These are phyloP conservation scores for Amphiura filiformis DNA, from an alignment of 35 echinoderm and acorn worm genomes.

Conservation along the genomic window DNA sequence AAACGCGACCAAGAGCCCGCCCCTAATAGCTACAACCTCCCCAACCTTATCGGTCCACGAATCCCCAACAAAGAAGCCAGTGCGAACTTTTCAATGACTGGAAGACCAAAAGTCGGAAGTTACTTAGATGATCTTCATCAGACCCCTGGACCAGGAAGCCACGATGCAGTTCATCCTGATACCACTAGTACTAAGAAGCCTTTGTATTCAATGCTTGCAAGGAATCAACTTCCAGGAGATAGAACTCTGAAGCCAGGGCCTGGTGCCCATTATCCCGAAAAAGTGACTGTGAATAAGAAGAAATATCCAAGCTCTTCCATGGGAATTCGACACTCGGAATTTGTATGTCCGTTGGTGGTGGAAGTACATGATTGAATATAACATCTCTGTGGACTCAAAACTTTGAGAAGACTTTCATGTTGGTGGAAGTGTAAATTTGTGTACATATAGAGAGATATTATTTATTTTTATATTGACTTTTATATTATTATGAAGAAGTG, in stretches of 20 bases:
- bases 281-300: slow-evolving; percentile 81
- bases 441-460: not conserved
- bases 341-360: slow-evolving; percentile 89
- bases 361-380: too few relatives aligned
- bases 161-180: slow-evolving; percentile 78
- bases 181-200: slow-evolving; percentile 70
- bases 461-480: not conserved
- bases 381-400: not conserved
- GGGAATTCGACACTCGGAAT: slow-evolving; percentile 94
- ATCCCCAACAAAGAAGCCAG: slow-evolving; percentile 81
- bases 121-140: slow-evolving; percentile 92
- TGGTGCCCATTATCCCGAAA: slow-evolving; percentile 88
- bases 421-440: not conserved
- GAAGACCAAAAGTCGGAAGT: slow-evolving; percentile 72
- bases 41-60: slow-evolving; percentile 65
- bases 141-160: slow-evolving; percentile 84
- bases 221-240: slow-evolving; percentile 69
- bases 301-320: slow-evolving; percentile 78
- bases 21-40: slow-evolving; percentile 78
- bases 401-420: not conserved
- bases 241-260: slow-evolving; percentile 78
- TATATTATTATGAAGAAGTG: not conserved
- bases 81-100: slow-evolving; percentile 86
- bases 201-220: slow-evolving; percentile 81
- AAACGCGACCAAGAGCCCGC: slow-evolving; percentile 90